Conservation (phyloP, 35 echinoderm and acorn worm species). For the Apostichopus japonicus region DNA sequence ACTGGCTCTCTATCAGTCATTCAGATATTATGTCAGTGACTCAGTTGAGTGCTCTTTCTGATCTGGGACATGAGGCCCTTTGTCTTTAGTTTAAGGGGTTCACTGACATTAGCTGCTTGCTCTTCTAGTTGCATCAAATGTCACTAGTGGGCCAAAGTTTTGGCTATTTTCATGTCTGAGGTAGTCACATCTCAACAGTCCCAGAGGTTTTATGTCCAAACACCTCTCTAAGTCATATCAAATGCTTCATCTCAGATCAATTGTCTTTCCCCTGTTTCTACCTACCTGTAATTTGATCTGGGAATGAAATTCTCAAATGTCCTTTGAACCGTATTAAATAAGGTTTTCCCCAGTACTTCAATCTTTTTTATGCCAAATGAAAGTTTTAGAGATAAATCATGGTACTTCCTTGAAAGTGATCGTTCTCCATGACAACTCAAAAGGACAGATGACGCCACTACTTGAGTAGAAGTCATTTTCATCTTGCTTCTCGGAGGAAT, state of each 20-base stretch:
- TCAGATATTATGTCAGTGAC: constrained; percentile 5
- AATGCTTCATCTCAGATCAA: constrained; percentile 19
- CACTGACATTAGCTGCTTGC: constrained; percentile 3
- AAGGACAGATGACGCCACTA: not conserved
- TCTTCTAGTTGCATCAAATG: constrained; percentile 2
- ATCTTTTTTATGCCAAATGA: not conserved
- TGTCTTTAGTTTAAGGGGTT: not conserved
- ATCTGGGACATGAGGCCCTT: constrained; percentile 9
- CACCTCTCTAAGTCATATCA: constrained; percentile 22
- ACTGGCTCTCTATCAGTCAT: not conserved
- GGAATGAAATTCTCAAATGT: constrained; percentile 13
- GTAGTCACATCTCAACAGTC: constrained; percentile 3
- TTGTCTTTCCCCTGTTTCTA: not conserved
- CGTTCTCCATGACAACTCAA: constrained; percentile 3
- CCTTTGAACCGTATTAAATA: not conserved
- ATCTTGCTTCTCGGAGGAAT: no score
- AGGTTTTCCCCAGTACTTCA: not conserved
- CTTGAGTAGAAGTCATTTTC: not conserved
- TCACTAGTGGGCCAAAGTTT: not conserved
- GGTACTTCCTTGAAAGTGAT: constrained; percentile 1
- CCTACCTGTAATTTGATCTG: constrained; percentile 18
- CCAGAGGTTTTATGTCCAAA: not conserved
- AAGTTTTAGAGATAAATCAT: not conserved
- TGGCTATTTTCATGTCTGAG: not conserved
- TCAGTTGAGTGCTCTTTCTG: constrained; percentile 1